Conservation (phyloP, 1,140 invertebrate genomes). For the Wiebesia pumilae region DNA sequence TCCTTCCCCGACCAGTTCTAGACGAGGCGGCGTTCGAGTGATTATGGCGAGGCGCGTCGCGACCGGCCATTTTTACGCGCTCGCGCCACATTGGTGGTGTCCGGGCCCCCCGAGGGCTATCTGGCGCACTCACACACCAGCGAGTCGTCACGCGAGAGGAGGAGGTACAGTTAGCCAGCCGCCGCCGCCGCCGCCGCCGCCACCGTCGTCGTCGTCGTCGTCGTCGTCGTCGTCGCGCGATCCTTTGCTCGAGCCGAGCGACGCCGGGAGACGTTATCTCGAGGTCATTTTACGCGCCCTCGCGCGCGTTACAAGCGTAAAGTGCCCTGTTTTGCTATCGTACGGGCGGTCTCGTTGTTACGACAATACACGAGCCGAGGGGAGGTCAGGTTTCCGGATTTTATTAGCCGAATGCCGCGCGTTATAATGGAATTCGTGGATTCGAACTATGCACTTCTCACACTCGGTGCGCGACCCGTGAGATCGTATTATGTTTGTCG, state of each 20-base stretch:
- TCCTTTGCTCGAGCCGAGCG: no score
- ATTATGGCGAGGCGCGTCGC: neutral
- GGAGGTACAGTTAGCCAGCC: constrained; percentile 70
- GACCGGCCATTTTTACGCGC: neutral
- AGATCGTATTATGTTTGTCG: neutral
- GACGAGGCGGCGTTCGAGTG: neutral
- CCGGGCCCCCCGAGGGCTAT: neutral
- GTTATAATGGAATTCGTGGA: neutral
- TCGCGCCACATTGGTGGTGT: neutral
- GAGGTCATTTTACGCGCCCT: neutral
- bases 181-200: constrained; percentile 47
- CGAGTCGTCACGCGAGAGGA: constrained; percentile 61
- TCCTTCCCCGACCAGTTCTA: neutral
- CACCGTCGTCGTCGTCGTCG: neutral
- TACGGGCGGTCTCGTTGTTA: no score
- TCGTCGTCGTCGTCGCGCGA: neutral
- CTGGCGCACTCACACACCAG: constrained; percentile 59
- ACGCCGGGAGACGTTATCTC: neutral
- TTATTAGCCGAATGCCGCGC: neutral
- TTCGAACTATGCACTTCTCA: neutral
- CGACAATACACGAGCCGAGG: neutral
- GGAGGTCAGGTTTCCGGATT: neutral
- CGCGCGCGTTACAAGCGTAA: neutral
- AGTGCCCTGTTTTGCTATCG: no score
- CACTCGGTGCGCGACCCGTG: neutral